Conservation (phyloP, 1,140 invertebrate species). For the Oryctes rhinoceros region DNA sequence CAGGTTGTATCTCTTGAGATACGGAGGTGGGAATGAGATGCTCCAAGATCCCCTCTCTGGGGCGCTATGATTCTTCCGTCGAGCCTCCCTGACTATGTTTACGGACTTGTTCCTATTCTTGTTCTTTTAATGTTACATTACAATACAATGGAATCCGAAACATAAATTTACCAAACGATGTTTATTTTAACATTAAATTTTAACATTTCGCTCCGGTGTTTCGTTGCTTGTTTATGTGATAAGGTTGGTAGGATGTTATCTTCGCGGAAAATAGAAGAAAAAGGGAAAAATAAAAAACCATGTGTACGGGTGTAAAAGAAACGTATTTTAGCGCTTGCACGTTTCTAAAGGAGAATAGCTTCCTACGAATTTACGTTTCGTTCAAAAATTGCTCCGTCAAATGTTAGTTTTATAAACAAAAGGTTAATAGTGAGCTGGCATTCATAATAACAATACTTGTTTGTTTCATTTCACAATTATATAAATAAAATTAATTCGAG, state of each 20-base stretch:
- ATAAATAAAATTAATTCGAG: no score
- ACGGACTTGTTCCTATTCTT: conserved; percentile 54
- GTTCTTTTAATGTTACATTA: conserved; percentile 57
- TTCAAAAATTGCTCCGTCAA: no score
- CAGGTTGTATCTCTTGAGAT: conserved; percentile 54
- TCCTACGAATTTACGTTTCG: not conserved
- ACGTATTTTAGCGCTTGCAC: not conserved
- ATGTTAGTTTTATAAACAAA: no score
- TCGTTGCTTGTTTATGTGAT: conserved; percentile 38
- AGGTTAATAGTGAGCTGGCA: no score
- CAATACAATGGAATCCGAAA: conserved; percentile 53
- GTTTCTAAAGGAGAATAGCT: not conserved
- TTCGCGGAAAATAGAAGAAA: not conserved
- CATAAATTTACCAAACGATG: conserved; percentile 51
- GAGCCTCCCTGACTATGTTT: conserved; percentile 53
- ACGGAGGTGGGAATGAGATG: conserved; percentile 54
- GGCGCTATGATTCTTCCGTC: conserved; percentile 57
- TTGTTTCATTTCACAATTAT: no score
- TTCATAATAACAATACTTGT: no score
- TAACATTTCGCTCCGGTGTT: conserved; percentile 36
- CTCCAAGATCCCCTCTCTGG: conserved; percentile 54
- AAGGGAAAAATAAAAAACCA: conserved; percentile 21
- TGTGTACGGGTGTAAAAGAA: not conserved
- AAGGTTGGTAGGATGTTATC: conserved; percentile 20
- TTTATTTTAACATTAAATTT: conserved; percentile 53